Base-by-base conservation (phyloP, 2,888 invertebrate species). In the Spodoptera littoralis region DNA sequence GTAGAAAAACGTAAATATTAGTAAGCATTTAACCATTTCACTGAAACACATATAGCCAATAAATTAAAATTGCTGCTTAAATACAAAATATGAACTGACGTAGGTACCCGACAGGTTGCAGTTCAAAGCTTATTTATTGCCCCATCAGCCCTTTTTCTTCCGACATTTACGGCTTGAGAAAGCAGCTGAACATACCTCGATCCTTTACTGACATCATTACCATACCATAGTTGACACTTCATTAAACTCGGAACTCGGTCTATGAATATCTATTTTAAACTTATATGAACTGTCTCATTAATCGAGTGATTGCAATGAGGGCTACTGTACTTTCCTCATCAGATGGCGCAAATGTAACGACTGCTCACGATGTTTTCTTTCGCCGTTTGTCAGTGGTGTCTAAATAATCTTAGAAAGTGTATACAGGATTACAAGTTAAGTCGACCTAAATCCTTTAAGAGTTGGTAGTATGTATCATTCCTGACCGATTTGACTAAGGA, bases 201-300 rank as follows among this genome's bases (percentile, higher is more conserved):
- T 48, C 13, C 49, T 24, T 58, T 47, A 58, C 11, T 41, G n/a
- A 49, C n/a, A 12, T n/a, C 27, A 61, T 71, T 58, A 58, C 43
- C 54, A 49, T 66, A 65, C 58, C 62, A 6, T 36, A 36, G 36
- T 36, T 62, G 56, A 60, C 59, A 67, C 54, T 51, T 36, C 6
- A 57, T 24, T 54, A 30, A 41, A 30, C 45, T 43, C 44, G 11
- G 43, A 8, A 47, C 18, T 45, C 11, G 13, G n/a, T 62, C 56
- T 8, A 57, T 58, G 62, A 60, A 58, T 27, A 47, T 30, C 22
- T 61, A 46, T 27, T 55, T 70, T 65, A 55, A 36, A 36, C 36
- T 2, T 36, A 1, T 1, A 36, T 8, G 36, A 36, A 36, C 8
- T 36, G 36, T 8, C 36, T 36, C 6, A 0, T 36, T 36, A 36